Evolutionary conservation across 2,888 invertebrate species (phyloP).

Genomic region (Lypha dubia): DNA sequence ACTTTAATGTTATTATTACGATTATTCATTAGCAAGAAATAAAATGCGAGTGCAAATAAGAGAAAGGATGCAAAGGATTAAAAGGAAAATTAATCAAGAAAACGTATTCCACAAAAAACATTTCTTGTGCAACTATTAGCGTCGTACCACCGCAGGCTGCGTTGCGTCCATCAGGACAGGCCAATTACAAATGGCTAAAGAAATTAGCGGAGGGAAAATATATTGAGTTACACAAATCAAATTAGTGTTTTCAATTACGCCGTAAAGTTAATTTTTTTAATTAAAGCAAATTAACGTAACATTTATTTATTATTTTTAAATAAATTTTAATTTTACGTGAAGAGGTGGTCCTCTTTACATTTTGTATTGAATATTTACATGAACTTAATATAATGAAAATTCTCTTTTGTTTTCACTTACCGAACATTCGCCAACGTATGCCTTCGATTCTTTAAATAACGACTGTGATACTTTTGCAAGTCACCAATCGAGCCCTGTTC

Average conservation of each 20-base stretch:
- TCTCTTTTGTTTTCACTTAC: constrained; percentile 85
- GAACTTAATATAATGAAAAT: neutral
- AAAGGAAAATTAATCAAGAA: neutral
- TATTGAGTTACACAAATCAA: neutral
- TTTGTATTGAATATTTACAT: too few species aligned
- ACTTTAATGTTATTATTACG: neutral
- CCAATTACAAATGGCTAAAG: neutral
- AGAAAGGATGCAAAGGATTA: neutral
- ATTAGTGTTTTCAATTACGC: neutral
- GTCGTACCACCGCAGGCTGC: neutral
- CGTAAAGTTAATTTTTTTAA: neutral
- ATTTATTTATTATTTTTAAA: too few species aligned
- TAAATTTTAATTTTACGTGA: too few species aligned
- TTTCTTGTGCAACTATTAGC: neutral
- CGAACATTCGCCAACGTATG: constrained; percentile 96
- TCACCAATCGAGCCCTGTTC: constrained; percentile 96
- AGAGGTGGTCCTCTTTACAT: too few species aligned
- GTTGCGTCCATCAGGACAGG: neutral
- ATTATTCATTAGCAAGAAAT: neutral
- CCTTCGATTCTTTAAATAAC: constrained; percentile 92
- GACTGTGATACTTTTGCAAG: constrained; percentile 93
- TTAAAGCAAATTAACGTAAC: too few species aligned
- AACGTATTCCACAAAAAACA: neutral
- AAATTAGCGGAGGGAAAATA: neutral
- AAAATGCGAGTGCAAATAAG: neutral